These are phyloP conservation scores for Leptopilina boulardi DNA, from an alignment of 1,140 invertebrate genomes.

Conservation along the genomic window DNA sequence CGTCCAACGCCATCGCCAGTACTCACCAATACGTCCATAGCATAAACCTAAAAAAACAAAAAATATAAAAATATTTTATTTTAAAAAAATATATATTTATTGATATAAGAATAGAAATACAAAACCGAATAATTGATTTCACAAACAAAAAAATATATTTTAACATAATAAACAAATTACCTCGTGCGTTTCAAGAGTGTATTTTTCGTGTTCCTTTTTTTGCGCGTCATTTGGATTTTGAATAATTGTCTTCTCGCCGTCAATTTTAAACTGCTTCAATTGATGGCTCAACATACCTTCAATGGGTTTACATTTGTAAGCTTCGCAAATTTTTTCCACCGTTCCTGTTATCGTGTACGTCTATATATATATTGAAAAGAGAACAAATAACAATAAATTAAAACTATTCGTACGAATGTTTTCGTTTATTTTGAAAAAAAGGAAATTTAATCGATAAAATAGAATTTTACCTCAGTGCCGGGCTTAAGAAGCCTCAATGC, in stretches of 20 bases:
- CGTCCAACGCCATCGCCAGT: slow-evolving; percentile 93
- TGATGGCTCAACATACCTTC: slow-evolving; percentile 99
- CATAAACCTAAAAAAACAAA: slow-evolving; percentile 87
- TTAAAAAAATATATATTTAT: not conserved
- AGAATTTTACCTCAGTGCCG: slow-evolving; percentile 85
- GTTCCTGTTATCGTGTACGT: slow-evolving; percentile 94
- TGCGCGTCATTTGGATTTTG: slow-evolving; percentile 98
- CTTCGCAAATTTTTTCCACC: slow-evolving; percentile 94
- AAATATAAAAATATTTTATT: slow-evolving; percentile 16
- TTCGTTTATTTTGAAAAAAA: slow-evolving; percentile 17
- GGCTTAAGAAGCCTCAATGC: slow-evolving; percentile 94
- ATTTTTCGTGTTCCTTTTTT: slow-evolving; percentile 98
- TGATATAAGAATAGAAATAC: slow-evolving; percentile 15
- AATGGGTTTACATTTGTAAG: slow-evolving; percentile 97
- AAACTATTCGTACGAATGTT: no score
- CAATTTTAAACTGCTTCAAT: slow-evolving; percentile 96
- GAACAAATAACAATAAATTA: slow-evolving; percentile 20
- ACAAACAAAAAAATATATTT: not conserved
- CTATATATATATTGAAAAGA: slow-evolving; percentile 74
- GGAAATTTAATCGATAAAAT: slow-evolving; percentile 34
- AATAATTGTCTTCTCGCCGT: slow-evolving; percentile 99
- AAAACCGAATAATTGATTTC: not conserved
- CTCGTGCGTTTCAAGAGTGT: slow-evolving; percentile 96
- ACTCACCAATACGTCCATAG: slow-evolving; percentile 97
- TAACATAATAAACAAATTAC: slow-evolving; percentile 52